Evolutionary conservation across 2,888 invertebrate genomes (phyloP), one percentile per base, ranked within the genome.

Genomic region (Sphaerophoria rueppellii): DNA sequence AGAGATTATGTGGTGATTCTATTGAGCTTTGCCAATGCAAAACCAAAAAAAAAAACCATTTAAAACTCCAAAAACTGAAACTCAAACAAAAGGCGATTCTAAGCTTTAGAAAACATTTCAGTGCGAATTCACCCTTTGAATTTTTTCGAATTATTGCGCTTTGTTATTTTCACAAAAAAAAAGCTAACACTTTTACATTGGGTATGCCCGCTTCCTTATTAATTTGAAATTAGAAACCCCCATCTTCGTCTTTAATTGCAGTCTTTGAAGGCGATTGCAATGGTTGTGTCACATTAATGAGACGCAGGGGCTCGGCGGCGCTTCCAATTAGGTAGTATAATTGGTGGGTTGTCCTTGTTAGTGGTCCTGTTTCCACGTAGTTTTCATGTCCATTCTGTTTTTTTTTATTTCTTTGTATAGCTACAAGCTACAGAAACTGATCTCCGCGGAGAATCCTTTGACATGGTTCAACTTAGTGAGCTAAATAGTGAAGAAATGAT

Each of bases 201-300:
- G 4, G 5, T 9, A 6, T 9, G 6, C 4, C 7, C 4, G 14
- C 4, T 40, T 54, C 54, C n/a, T 24, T 48, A 35, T 32, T 50
- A 48, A 50, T 50, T 63, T 52, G 54, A 69, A 70, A 77, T 77
- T 77, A 70, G 48, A 54, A 74, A 70, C 54, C 69, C 65, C 50
- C 14, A 67, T 67, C 40, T 67, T 55, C 24, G 24, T 65, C 77
- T 78, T 78, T 82, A 78, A 82, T 82, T 82, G 77, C 78, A 71
- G 70, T 74, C 58, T 70, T 82, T 82, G 65, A 43, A 32, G 37
- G 37, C 52, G 50, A 57, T 4, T 55, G 37, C 55, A 72, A 35
- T 37, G 70, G 55, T 40, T 58, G 70, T 77, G 57, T 70, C 54
- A 82, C 57, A 63, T 82, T 74, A 74, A 78, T 78, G 73, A 70